phyloP scores from a whole-genome alignment of 2,113 vertebrate species.

The Rhynchomys soricoides region DNA sequence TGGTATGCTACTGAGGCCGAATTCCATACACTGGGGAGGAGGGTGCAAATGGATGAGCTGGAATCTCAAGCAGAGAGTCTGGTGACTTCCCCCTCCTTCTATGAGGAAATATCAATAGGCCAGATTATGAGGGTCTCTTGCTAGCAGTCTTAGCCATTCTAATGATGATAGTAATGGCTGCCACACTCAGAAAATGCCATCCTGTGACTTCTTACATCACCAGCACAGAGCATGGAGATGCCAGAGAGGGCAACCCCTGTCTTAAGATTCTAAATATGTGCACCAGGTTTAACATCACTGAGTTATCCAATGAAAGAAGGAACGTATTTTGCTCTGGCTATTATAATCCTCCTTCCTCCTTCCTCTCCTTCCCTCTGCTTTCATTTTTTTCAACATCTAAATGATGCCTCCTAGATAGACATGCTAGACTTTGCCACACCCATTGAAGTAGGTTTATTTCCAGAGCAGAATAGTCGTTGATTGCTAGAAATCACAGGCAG shows the following conservation, averaged over 20 bases:
- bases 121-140: neutral
- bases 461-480: neutral
- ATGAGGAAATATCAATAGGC: neutral
- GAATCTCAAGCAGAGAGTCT: neutral
- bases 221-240: neutral
- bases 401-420: neutral
- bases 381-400: conserved; percentile 35
- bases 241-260: neutral
- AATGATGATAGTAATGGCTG: neutral
- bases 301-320: neutral
- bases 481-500: neutral
- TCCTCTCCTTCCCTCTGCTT: neutral
- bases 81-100: neutral
- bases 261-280: neutral
- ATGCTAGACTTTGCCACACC: neutral
- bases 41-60: no score
- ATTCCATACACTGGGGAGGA: neutral
- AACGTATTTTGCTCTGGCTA: neutral
- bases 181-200: no score
- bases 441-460: neutral
- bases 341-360: neutral
- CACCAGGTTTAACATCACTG: neutral
- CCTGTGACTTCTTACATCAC: neutral
- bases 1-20: neutral
- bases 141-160: neutral